A percentile compares a stretch with the other conserved stretches of the same genome.
Evolutionary conservation across 1,140 invertebrate species (phyloP).

Genomic region (Homarus americanus): DNA sequence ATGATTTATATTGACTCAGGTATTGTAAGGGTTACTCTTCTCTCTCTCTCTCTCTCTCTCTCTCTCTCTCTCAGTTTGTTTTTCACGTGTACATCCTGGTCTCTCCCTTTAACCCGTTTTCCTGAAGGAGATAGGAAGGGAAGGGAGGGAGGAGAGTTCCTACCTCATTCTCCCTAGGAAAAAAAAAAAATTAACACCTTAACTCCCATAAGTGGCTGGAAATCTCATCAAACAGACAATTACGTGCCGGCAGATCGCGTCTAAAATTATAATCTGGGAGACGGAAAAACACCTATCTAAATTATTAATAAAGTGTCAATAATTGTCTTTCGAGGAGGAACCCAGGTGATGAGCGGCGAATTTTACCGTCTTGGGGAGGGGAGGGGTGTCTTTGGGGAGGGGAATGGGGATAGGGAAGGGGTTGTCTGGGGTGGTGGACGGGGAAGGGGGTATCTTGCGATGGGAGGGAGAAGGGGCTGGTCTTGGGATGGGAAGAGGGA

Average conservation of each 20-base stretch:
- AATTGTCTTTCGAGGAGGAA: neutral
- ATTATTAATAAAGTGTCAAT: constrained; percentile 67
- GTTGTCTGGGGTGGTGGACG: neutral
- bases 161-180: constrained; percentile 3
- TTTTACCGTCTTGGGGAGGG: neutral
- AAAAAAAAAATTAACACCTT: constrained; percentile 30
- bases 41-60: neutral
- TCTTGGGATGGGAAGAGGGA: neutral
- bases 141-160: neutral
- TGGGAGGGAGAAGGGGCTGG: neutral
- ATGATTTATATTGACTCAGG: too few relatives aligned
- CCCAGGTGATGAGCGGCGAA: neutral
- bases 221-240: constrained; percentile 57
- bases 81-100: neutral
- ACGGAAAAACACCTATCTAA: constrained; percentile 42
- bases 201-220: constrained; percentile 41
- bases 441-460: neutral
- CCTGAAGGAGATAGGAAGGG: neutral
- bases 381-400: too few relatives aligned
- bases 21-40: neutral
- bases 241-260: constrained; percentile 48
- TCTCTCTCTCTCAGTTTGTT: neutral
- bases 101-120: constrained; percentile 12
- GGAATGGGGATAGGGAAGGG: too few relatives aligned
- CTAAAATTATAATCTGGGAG: constrained; percentile 31